Evolutionary conservation across 2,888 invertebrate species (phyloP).

Genomic region (Ellobium chinense): DNA sequence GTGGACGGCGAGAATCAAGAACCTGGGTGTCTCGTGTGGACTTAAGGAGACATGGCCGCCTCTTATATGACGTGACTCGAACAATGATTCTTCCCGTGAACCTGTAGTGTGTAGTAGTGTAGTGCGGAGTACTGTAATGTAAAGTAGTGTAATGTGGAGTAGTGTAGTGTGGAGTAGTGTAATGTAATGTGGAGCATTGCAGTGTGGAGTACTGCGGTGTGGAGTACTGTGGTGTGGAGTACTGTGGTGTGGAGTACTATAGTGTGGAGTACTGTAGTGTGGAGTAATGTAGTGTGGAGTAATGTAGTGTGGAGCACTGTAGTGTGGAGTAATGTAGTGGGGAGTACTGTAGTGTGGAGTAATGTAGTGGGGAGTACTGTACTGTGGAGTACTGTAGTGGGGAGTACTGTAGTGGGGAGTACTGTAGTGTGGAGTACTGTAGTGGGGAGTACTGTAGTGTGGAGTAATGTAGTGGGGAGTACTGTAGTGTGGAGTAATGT

Average conservation of each 20-base stretch:
- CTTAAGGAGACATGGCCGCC: no score
- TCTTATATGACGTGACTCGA: no score
- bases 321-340: constrained; percentile 3
- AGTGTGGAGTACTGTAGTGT: constrained; percentile 1
- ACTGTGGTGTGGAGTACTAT: not conserved
- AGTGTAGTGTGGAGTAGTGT: not conserved
- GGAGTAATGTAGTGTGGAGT: not conserved
- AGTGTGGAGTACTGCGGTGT: constrained; percentile 1
- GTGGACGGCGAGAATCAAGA: no score
- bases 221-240: not conserved
- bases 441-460: not conserved
- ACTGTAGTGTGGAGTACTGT: constrained; percentile 12
- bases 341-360: not conserved
- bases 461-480: not conserved
- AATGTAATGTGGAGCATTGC: not conserved
- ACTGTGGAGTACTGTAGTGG: not conserved
- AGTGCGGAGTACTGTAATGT: not conserved
- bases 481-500: not conserved
- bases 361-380: not conserved
- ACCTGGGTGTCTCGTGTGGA: no score
- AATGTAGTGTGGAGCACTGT: not conserved
- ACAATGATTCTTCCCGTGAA: no score
- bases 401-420: constrained; percentile 4
- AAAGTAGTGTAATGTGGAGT: constrained; percentile 8
- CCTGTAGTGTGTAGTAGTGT: constrained; percentile 11